phyloP scores from a whole-genome alignment of 2,888 invertebrate genomes.

The Gortyna flavago region DNA sequence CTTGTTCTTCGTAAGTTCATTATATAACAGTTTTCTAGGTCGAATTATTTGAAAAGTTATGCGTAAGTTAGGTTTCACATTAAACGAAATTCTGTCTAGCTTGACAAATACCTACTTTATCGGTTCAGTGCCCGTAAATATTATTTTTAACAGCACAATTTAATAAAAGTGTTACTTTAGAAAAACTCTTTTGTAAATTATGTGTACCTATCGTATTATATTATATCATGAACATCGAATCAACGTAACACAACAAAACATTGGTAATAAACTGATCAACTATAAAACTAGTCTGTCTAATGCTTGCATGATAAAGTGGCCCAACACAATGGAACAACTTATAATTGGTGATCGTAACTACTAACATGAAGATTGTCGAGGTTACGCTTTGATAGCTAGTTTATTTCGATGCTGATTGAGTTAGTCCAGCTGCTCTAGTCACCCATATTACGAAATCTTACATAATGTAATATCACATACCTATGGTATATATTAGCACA shows the following conservation, averaged over 20 bases:
- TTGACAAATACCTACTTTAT: conserved; percentile 4
- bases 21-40: conserved; percentile 80
- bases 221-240: conserved; percentile 39
- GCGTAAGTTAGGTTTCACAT: conserved; percentile 1
- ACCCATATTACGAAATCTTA: conserved; percentile 55
- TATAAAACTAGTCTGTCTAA: conserved; percentile 51
- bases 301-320: conserved; percentile 55
- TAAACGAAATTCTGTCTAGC: conserved; percentile 6
- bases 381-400: conserved; percentile 62
- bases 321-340: conserved; percentile 48
- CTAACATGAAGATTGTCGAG: conserved; percentile 51
- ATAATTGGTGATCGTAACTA: conserved; percentile 64
- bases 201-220: no score
- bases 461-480: conserved; percentile 36
- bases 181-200: background rate
- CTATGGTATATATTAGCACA: conserved; percentile 38
- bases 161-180: background rate
- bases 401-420: conserved; percentile 65
- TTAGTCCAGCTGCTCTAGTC: conserved; percentile 58
- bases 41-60: conserved; percentile 56
- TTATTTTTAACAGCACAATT: conserved; percentile 11
- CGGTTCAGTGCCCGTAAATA: conserved; percentile 5
- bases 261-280: conserved; percentile 35
- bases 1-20: conserved; percentile 74
- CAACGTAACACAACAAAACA: conserved; percentile 47